phyloP scores from a whole-genome alignment of 2,888 invertebrate species.

The Halictus ligatus region DNA sequence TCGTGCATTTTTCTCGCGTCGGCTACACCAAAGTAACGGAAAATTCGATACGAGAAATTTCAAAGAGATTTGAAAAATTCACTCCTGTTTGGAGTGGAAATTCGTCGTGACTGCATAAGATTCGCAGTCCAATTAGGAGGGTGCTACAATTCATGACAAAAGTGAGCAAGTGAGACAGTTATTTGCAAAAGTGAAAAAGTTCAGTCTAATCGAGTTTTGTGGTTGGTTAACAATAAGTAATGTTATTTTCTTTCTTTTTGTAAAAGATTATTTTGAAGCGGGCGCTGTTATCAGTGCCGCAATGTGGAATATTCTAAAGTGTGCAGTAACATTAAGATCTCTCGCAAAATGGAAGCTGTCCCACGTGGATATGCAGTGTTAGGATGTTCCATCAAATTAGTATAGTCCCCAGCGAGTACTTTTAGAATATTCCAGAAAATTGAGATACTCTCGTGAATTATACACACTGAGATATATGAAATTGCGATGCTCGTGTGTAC shows the following conservation, averaged over 20 bases:
- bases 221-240: background rate
- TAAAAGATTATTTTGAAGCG: background rate
- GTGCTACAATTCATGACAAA: no score
- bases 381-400: constrained; percentile 7
- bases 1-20: background rate
- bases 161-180: no score
- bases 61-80: background rate
- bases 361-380: background rate
- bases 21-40: background rate
- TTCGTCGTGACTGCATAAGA: no score
- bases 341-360: background rate
- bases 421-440: constrained; percentile 2
- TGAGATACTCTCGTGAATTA: background rate
- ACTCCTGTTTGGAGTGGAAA: no score
- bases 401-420: background rate
- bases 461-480: background rate
- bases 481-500: background rate
- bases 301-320: background rate
- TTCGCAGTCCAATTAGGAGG: no score
- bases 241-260: background rate
- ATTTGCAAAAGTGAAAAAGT: background rate
- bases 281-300: background rate
- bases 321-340: background rate
- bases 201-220: background rate
- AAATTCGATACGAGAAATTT: background rate